These are phyloP conservation scores for Threskiornis aethiopicus DNA, from an alignment of 2,797 vertebrate genomes.

Conservation along the genomic window DNA sequence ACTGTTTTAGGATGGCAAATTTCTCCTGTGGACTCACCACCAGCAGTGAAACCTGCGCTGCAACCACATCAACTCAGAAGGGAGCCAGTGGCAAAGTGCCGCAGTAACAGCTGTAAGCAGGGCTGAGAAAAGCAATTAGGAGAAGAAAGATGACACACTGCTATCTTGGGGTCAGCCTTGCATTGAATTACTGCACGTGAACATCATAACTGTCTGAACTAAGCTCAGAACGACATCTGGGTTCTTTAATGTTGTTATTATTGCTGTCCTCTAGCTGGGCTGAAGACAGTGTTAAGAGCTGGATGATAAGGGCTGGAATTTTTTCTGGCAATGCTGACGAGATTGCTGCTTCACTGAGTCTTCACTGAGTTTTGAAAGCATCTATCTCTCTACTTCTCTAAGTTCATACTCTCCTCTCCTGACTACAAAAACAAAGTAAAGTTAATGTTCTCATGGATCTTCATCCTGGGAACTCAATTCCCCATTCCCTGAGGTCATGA, in stretches of 20 bases:
- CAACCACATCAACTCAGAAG: background rate
- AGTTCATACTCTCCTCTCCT: background rate
- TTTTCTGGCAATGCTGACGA: background rate
- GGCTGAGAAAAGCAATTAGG: slow-evolving; percentile 13
- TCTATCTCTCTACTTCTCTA: background rate
- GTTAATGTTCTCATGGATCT: background rate
- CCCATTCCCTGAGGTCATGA: background rate
- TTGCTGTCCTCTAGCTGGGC: background rate
- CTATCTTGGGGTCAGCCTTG: background rate
- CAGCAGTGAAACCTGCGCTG: background rate
- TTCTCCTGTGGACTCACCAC: background rate
- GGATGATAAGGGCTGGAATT: background rate
- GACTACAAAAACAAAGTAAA: background rate
- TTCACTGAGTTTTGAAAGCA: background rate
- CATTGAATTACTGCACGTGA: background rate
- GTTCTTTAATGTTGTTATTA: background rate
- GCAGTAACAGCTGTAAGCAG: background rate
- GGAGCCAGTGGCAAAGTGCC: background rate
- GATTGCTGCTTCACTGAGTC: background rate
- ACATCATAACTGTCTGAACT: background rate
- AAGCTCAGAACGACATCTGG: background rate
- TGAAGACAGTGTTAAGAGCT: background rate
- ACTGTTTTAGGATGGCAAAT: background rate
- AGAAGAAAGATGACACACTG: slow-evolving; percentile 23
- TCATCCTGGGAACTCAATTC: background rate